phyloP scores from a whole-genome alignment of 1,140 invertebrate genomes.

The Teleogryllus occipitalis region DNA sequence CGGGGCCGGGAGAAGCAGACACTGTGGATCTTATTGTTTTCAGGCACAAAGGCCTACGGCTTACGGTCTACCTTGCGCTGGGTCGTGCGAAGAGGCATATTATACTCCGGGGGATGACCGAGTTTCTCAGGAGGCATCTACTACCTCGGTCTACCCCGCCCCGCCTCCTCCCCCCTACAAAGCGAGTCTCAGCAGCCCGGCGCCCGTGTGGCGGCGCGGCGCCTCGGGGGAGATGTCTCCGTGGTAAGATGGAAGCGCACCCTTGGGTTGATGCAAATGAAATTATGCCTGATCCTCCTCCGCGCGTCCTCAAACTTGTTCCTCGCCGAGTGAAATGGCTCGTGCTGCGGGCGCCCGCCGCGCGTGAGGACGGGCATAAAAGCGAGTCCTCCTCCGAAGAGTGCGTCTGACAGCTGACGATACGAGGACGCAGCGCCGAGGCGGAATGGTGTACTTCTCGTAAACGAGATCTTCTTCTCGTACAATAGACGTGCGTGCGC shows the following conservation, averaged over 20 bases:
- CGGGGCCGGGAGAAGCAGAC: neutral
- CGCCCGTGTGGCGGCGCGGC: too few species aligned
- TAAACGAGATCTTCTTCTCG: too few species aligned
- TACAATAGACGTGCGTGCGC: too few species aligned
- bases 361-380: too few species aligned
- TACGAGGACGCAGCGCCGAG: neutral
- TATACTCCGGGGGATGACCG: neutral
- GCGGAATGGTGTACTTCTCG: too few species aligned
- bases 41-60: neutral
- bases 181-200: neutral
- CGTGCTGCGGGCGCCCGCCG: too few species aligned
- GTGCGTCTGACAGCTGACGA: neutral
- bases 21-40: neutral
- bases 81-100: neutral
- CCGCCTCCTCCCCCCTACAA: too few species aligned
- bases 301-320: neutral
- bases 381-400: neutral
- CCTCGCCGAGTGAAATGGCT: neutral
- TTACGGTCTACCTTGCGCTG: neutral
- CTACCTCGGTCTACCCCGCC: neutral
- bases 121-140: neutral
- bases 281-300: neutral
- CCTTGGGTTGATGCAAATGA: neutral
- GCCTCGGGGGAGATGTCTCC: too few species aligned
- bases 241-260: neutral